Conservation (phyloP, 2,113 vertebrate genomes). For the Donacobius atricapilla region DNA sequence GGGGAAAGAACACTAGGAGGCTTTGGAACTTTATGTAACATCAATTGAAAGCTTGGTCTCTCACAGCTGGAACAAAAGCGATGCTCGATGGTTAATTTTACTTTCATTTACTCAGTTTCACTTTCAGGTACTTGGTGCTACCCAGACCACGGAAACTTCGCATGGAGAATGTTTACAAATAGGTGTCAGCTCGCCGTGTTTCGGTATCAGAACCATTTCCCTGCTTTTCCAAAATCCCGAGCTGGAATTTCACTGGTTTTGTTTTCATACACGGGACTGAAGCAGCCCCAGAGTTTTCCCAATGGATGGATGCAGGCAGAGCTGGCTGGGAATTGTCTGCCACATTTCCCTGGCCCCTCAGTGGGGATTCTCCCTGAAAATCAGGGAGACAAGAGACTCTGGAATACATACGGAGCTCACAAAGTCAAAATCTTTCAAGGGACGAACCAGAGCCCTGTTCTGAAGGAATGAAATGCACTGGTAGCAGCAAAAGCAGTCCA, state of each 20-base stretch:
- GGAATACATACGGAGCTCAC: neutral
- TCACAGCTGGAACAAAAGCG: slow-evolving; percentile 11
- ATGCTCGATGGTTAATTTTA: neutral
- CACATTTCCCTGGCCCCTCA: neutral
- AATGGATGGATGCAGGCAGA: neutral
- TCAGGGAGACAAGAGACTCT: rapidly evolving
- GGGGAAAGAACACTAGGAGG: neutral
- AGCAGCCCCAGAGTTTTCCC: neutral
- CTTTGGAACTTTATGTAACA: slow-evolving; percentile 7
- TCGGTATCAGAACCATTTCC: neutral
- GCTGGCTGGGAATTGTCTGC: neutral
- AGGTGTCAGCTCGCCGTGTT: neutral
- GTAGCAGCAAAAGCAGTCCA: neutral
- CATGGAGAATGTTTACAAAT: neutral
- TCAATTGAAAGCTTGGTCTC: neutral
- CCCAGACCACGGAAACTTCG: neutral
- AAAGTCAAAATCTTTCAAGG: neutral
- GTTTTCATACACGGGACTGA: neutral
- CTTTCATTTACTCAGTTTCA: slow-evolving; percentile 34
- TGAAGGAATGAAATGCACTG: neutral
- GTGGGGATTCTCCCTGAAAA: neutral
- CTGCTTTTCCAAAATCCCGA: neutral
- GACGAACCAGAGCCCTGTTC: neutral
- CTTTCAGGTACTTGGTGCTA: neutral
- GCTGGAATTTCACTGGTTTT: neutral